A percentile compares a stretch with the other conserved stretches of the same genome.
Evolutionary conservation across 2,797 vertebrate genomes (phyloP).

Genomic region (Cetoscarus ocellatus): DNA sequence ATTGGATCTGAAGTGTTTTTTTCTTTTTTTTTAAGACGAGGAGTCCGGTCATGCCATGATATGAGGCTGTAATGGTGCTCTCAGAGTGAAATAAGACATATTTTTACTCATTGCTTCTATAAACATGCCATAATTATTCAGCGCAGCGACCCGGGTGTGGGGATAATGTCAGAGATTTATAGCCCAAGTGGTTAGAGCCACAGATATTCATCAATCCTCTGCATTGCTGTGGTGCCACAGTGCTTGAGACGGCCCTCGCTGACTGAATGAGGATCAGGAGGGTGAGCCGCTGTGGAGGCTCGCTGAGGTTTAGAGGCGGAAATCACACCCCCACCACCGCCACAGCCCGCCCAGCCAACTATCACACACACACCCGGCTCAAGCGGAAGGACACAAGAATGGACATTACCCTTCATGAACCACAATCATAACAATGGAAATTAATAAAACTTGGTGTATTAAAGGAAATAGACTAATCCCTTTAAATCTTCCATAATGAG

Average conservation of each 20-base stretch:
- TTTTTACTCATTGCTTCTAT: conserved; percentile 74
- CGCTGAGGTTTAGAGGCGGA: conserved; percentile 55
- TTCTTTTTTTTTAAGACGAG: conserved; percentile 26
- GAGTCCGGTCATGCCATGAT: conserved; percentile 56
- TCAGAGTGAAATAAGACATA: conserved; percentile 69
- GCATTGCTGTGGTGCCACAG: conserved; percentile 59
- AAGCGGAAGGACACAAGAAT: conserved; percentile 54
- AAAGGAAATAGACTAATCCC: conserved; percentile 84
- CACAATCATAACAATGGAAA: conserved; percentile 75
- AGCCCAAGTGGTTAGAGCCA: conserved; percentile 69
- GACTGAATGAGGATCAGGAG: conserved; percentile 71
- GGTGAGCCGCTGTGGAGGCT: conserved; percentile 67
- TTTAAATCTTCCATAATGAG: conserved; percentile 85
- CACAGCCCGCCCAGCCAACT: conserved; percentile 18
- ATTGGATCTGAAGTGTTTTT: neutral
- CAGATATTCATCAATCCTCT: conserved; percentile 77
- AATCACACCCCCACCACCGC: conserved; percentile 32
- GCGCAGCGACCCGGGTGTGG: conserved; percentile 57
- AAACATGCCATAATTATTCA: conserved; percentile 83
- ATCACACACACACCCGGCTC: conserved; percentile 25
- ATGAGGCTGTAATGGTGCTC: conserved; percentile 57
- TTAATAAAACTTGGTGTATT: conserved; percentile 81
- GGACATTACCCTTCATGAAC: conserved; percentile 61
- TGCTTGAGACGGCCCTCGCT: conserved; percentile 61
- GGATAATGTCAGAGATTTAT: conserved; percentile 84